Percentiles rank a stretch among this genome's conserved stretches.
Conservation (phyloP, 1,140 invertebrate species). For the Lysiphlebus fabarum region DNA sequence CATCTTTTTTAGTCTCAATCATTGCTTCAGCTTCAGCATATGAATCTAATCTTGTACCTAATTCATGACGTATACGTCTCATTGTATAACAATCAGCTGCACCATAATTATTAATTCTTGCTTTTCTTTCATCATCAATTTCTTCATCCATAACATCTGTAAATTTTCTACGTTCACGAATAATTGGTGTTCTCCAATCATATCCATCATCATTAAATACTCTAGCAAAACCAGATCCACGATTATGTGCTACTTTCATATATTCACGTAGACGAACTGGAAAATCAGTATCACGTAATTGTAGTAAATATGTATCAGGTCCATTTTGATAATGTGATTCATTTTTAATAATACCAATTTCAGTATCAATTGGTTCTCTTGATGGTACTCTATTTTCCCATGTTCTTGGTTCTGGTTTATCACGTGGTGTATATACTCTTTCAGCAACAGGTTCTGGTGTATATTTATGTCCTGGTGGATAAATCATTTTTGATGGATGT, state of each 20-base stretch:
- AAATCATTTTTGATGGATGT: constrained; percentile 91
- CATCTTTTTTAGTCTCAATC: constrained; percentile 75
- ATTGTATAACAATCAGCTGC: constrained; percentile 67
- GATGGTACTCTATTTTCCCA: constrained; percentile 70
- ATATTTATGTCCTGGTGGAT: constrained; percentile 79
- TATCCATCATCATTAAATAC: constrained; percentile 67
- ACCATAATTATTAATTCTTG: constrained; percentile 75
- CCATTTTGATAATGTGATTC: constrained; percentile 94
- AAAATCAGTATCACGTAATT: constrained; percentile 88
- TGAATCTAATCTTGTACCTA: constrained; percentile 74
- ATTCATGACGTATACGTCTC: constrained; percentile 74
- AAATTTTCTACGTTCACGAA: constrained; percentile 84
- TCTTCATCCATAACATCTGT: constrained; percentile 95
- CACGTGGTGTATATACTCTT: constrained; percentile 54
- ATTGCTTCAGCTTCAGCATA: constrained; percentile 82
- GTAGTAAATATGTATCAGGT: constrained; percentile 91
- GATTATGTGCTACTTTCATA: constrained; percentile 81
- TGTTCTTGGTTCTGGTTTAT: constrained; percentile 55
- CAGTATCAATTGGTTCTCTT: constrained; percentile 78
- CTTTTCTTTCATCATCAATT: constrained; percentile 84
- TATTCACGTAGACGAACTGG: constrained; percentile 86
- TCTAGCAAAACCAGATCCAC: constrained; percentile 66
- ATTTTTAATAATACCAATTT: constrained; percentile 74
- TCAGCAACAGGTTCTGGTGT: constrained; percentile 70
- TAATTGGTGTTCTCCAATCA: constrained; percentile 79